Evolutionary conservation across 2,113 vertebrate species (phyloP).

Genomic region (Pteropus alecto): DNA sequence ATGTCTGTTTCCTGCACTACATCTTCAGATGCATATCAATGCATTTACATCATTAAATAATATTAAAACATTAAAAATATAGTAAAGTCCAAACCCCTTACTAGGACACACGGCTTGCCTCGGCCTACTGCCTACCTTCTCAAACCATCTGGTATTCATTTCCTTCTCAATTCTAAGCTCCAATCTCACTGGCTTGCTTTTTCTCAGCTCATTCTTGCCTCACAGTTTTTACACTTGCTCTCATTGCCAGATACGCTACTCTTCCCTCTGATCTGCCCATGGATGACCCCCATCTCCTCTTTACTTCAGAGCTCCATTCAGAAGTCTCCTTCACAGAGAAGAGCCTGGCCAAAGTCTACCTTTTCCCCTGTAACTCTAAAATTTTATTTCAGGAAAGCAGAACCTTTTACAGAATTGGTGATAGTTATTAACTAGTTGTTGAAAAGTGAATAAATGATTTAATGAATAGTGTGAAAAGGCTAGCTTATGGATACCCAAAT

Average conservation of each 20-base stretch:
- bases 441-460: not conserved
- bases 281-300: not conserved
- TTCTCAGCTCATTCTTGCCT: not conserved
- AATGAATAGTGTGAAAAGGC: not conserved
- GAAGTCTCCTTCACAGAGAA: not conserved
- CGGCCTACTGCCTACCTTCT: not conserved
- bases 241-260: not conserved
- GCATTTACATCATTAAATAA: not conserved
- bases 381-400: not conserved
- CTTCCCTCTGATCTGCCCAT: not conserved
- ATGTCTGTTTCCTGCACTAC: not conserved
- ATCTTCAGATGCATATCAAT: not conserved
- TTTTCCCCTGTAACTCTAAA: not conserved
- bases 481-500: not conserved
- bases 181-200: not conserved
- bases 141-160: not conserved
- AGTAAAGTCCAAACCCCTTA: not conserved
- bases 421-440: not conserved
- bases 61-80: not conserved
- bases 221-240: not conserved
- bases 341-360: not conserved
- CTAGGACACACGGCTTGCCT: not conserved
- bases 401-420: not conserved
- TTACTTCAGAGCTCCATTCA: not conserved
- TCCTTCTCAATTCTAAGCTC: not conserved